phyloP scores from a whole-genome alignment of 2,113 vertebrate genomes.

The Erythrolamprus reginae region DNA sequence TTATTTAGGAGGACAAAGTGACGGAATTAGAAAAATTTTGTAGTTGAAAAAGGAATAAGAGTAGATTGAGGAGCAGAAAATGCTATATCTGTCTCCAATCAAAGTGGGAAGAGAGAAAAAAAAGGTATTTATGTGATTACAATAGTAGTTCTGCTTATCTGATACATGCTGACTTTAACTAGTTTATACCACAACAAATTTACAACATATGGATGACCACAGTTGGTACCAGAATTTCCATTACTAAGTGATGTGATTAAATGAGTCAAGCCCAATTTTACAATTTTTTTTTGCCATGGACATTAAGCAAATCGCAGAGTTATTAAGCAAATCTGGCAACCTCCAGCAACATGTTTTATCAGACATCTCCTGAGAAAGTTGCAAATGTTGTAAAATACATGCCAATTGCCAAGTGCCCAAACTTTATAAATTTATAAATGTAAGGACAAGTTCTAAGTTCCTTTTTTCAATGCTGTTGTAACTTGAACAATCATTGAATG shows the following conservation, averaged over 20 bases:
- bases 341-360: background rate
- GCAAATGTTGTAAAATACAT: background rate
- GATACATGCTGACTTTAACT: background rate
- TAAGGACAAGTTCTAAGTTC: background rate
- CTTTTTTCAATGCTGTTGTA: background rate
- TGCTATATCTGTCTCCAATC: background rate
- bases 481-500: background rate
- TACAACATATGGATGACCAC: background rate
- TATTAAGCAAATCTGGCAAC: background rate
- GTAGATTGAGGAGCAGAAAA: too few species aligned
- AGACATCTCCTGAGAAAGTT: background rate
- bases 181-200: background rate
- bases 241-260: background rate
- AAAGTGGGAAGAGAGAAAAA: background rate
- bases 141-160: background rate
- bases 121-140: background rate
- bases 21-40: background rate
- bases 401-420: background rate
- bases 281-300: background rate
- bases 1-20: background rate
- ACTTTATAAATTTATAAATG: background rate
- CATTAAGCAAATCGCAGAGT: background rate
- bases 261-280: background rate
- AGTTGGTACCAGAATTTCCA: background rate
- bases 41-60: background rate